Evolutionary conservation across 1,140 invertebrate genomes (phyloP), one percentile per base, ranked within the genome.

Genomic region (Drosophila parvula): DNA sequence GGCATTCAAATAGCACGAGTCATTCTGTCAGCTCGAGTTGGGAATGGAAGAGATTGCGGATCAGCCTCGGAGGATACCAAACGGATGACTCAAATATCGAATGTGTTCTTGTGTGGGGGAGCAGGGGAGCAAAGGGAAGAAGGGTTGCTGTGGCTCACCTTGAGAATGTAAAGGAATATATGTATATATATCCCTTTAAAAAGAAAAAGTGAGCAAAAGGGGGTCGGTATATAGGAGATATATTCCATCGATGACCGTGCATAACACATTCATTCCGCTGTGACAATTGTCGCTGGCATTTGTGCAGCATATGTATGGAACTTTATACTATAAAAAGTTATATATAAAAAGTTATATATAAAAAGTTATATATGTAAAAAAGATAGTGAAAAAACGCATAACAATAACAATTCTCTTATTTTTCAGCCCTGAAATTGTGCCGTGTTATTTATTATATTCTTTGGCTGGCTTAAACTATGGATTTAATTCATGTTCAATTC

Each of bases 181-280:
- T 32, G n/a, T 12, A 40, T 38, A 10, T 18, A 53, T 22, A 7
- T 16, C 32, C 32, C 50, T 32, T 3, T 14, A n/a, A 40, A 40
- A 40, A n/a, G n/a, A 40, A 40, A 40, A 40, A 40, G 38, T 40
- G 38, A 40, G 38, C 38, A 40, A 14, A 14, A n/a, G n/a, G 38
- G 14, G 14, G 14, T n/a, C n/a, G 6, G 6, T 0, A 36, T 22
- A 14, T 34, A 34, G 10, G 14, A 28, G 5, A 22, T 58, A 43
- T 57, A 4, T 16, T 14, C 60, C 34, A 22, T 10, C 38, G 63
- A 68, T 70, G 67, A 47, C 62, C 62, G 27, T 40, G 67, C 45
- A 70, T 68, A 68, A 56, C 67, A 56, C 12, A 76, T 67, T 43
- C 22, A 68, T 58, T 74, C 56, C 55, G 65, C 43, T 79, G 76